Evolutionary conservation across 2,888 invertebrate species (phyloP), one percentile per base, ranked within the genome.

Genomic region (Andrena hattorfiana): DNA sequence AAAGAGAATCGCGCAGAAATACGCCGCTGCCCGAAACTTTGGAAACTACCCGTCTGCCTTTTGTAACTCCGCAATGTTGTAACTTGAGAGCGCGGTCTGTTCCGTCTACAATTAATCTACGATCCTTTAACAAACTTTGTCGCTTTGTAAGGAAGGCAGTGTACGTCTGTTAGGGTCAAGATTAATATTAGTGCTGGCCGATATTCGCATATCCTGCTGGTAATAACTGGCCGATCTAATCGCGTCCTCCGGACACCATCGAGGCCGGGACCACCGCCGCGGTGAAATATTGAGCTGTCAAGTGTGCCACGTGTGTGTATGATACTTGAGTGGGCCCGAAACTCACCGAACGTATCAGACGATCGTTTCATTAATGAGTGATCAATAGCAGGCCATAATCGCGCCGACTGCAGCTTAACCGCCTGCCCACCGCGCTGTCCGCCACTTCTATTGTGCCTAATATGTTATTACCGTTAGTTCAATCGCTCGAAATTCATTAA

Each of bases 291-390:
- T 84, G 84, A 77, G 75, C 84, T 81, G 85, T 84, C 85, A 77
- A 84, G 84, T 76, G 83, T 56, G 67, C 71, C 67, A 64, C 63
- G 63, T 28, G 23, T 77, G 81, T 77, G 68, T 84, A 84, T 66
- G 85, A 85, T 85, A 84, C 85, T 85, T 84, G 85, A 84, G 63
- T 59, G 72, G 59, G 28, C 60, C 64, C 69, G 85, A 77, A 81
- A 81, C 84, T 80, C 77, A n/a, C 51, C 71, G 75, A 84, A 83
- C 77, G 85, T 85, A 85, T 85, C 85, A 85, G 85, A 85, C 75
- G 85, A 76, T 81, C 84, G 85, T 85, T 85, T 85, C 85, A 78
- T 81, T 85, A 85, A 85, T 85, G 85, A 85, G 81, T 81, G 85
- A 84, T 81, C 85, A 83, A 84, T 84, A 83, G 78, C 64, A 10